Conservation (phyloP, 2,797 vertebrate genomes). For the Helostoma temminkii region DNA sequence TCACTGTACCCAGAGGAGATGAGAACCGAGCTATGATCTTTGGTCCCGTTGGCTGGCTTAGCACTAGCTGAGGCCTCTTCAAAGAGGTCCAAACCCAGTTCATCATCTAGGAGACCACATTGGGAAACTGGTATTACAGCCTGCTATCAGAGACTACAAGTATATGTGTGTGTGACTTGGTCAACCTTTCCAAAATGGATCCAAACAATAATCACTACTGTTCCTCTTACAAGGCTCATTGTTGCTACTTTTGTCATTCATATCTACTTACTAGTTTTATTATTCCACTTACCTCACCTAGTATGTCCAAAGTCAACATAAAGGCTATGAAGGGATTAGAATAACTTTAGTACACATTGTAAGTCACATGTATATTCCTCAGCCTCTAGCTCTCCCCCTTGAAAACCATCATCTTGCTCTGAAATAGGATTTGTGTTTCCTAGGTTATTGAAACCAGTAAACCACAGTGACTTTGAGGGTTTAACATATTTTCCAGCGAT, state of each 20-base stretch:
- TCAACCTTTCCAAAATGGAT: conserved; percentile 33
- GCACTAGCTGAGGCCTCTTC: conserved; percentile 69
- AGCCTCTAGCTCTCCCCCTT: conserved; percentile 49
- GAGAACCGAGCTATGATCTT: conserved; percentile 68
- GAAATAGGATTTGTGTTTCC: conserved; percentile 61
- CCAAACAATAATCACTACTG: conserved; percentile 28
- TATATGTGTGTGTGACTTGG: conserved; percentile 3
- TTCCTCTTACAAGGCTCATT: no score
- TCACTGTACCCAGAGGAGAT: conserved; percentile 64
- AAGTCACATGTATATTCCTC: conserved; percentile 24
- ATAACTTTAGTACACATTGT: conserved; percentile 37
- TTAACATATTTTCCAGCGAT: conserved; percentile 64
- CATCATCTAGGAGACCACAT: conserved; percentile 60
- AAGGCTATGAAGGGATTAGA: conserved; percentile 27
- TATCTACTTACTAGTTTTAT: conserved; percentile 58
- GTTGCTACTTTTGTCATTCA: conserved; percentile 46
- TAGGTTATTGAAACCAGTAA: conserved; percentile 68
- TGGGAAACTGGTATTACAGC: conserved; percentile 44
- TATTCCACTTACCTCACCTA: conserved; percentile 21
- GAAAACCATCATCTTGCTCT: conserved; percentile 56
- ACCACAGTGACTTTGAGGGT: conserved; percentile 54
- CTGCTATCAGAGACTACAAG: conserved; percentile 9
- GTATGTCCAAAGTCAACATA: conserved; percentile 47
- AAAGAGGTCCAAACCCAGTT: conserved; percentile 61
- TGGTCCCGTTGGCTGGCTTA: conserved; percentile 60